Evolutionary conservation across 2,113 vertebrate species (phyloP), one percentile per base, ranked within the genome.

Genomic region (Emberiza fucata): DNA sequence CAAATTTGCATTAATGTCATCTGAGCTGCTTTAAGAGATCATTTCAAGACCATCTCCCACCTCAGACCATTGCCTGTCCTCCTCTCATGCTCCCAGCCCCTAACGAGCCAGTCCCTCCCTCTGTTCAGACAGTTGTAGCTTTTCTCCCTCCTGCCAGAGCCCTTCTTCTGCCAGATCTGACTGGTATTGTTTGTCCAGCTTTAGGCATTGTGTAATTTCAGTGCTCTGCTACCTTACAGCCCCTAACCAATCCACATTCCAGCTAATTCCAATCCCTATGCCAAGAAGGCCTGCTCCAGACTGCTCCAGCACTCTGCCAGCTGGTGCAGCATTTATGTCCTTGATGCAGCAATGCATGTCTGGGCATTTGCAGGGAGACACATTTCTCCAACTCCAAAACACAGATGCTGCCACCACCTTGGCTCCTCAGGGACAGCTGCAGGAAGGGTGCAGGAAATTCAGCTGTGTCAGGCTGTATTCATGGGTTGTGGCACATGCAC

Each of bases 381-480:
- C 0, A 0, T 27, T 68, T 33, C 45, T 65, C 13, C 35, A 33
- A 3, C 15, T 65, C 47, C 18, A 54, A 61, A 69, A n/a, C 16
- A 14, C 1, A 39, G 12, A 9, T 9, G 5, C 23, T 50, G 13
- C 7, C 42, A 31, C 17, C 5, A 33, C 8, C 3, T 12, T 51
- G 24, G 11, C 1, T 86, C 9, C 39, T 37, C 1, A 3, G 25
- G 27, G n/a, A 22, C 53, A 39, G 35, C 28, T 1, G 0, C 31
- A 45, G n/a, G 14, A 70, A 61, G 4, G 8, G 6, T 29, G 21
- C 11, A 57, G n/a, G 72, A 60, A 57, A 72, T 57, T 40, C 48
- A 47, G 0, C 18, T 0, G 1, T 40, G 65, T 56, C 21, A 40
- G 60, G 14, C 44, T 40, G 42, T 13, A 78, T 22, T 11, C 9